Evolutionary conservation across 1,140 invertebrate genomes (phyloP).

Genomic region (Drosophila biarmipes): DNA sequence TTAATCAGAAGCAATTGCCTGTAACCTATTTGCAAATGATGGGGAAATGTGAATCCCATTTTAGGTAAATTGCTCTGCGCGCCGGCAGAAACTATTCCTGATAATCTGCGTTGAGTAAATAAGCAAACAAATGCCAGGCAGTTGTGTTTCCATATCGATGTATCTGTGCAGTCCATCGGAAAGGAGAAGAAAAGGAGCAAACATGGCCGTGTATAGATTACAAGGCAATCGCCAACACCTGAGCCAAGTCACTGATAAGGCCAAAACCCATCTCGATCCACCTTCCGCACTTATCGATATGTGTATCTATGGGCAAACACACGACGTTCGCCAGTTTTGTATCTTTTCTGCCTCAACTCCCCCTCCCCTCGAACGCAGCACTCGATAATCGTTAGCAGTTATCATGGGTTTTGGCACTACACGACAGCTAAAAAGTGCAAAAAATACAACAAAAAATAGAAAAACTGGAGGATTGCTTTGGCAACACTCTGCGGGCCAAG

Average conservation of each 20-base stretch:
- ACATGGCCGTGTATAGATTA: slow-evolving; percentile 35
- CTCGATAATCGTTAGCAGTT: slow-evolving; percentile 54
- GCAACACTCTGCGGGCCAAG: slow-evolving; percentile 26
- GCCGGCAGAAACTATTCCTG: slow-evolving; percentile 12
- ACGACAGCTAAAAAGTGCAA: slow-evolving; percentile 31
- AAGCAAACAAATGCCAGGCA: slow-evolving; percentile 37
- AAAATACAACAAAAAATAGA: slow-evolving; percentile 2
- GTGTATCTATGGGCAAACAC: not conserved
- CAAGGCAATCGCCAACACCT: slow-evolving; percentile 43
- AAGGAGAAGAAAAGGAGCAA: slow-evolving; percentile 9
- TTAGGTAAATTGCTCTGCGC: slow-evolving; percentile 13
- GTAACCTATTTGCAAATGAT: slow-evolving; percentile 6
- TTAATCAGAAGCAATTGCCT: slow-evolving; percentile 4
- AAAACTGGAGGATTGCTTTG: slow-evolving; percentile 15
- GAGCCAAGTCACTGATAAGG: slow-evolving; percentile 45
- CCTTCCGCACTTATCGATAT: slow-evolving; percentile 12
- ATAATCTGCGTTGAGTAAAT: slow-evolving; percentile 36
- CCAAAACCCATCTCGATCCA: slow-evolving; percentile 1
- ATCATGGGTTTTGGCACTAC: slow-evolving; percentile 47
- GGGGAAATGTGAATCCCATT: slow-evolving; percentile 21
- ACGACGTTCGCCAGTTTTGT: slow-evolving; percentile 8
- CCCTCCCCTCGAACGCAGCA: not conserved
- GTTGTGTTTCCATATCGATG: slow-evolving; percentile 26
- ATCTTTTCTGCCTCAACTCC: slow-evolving; percentile 6
- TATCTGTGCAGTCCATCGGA: not conserved